Conservation (phyloP, 2,113 vertebrate genomes). For the Cryptotis parvus region DNA sequence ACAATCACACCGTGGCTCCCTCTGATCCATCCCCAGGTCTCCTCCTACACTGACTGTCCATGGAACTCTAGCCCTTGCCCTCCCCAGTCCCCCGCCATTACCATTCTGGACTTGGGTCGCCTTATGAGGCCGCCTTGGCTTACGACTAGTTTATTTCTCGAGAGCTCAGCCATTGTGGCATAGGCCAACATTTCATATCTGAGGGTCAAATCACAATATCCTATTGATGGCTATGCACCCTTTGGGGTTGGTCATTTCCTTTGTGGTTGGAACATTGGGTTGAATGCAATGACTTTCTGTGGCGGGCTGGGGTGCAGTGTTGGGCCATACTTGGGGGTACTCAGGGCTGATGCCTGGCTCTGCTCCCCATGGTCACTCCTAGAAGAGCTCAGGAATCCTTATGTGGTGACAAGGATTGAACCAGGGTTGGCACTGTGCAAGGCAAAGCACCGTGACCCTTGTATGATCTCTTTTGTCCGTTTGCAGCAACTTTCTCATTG, state of each 20-base stretch:
- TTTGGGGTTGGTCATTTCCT: background rate
- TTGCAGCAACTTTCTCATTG: background rate
- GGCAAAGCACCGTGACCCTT: no score
- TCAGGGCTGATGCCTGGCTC: no score
- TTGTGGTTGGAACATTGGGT: background rate
- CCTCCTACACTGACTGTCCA: background rate
- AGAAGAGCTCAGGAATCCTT: no score
- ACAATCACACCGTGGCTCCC: rapidly evolving
- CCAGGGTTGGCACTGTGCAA: no score
- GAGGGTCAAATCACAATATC: background rate
- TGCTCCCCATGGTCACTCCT: no score
- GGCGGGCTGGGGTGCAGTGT: no score
- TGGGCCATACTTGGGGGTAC: no score
- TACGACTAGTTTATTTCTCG: background rate
- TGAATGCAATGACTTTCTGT: background rate
- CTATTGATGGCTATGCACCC: background rate
- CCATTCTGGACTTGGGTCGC: background rate
- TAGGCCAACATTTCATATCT: background rate
- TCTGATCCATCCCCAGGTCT: background rate
- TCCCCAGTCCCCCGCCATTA: rapidly evolving
- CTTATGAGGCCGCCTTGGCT: background rate
- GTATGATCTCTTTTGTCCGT: no score
- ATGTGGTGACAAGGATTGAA: no score
- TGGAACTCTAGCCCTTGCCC: background rate
- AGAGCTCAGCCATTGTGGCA: background rate